These are phyloP conservation scores for Brachypterus glaber DNA, from an alignment of 2,888 invertebrate genomes.

Conservation along the genomic window DNA sequence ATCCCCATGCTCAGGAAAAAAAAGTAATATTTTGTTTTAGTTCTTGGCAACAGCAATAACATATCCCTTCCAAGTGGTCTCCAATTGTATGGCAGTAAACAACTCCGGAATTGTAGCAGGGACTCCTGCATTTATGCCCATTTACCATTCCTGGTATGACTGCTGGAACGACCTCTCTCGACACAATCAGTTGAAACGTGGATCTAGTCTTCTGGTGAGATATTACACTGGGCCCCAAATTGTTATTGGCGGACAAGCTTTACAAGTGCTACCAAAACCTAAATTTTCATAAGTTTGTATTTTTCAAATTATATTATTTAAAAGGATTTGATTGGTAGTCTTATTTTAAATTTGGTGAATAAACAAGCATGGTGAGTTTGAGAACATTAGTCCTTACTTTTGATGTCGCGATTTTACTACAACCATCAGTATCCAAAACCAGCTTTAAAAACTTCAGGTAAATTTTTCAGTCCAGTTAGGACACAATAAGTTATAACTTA, in stretches of 20 bases:
- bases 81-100: conserved; percentile 82
- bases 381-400: too few relatives aligned
- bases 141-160: conserved; percentile 68
- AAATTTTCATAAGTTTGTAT: neutral
- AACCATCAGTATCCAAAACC: too few relatives aligned
- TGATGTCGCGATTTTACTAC: too few relatives aligned
- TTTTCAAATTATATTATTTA: too few relatives aligned
- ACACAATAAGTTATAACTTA: too few relatives aligned
- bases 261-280: conserved; percentile 20
- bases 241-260: conserved; percentile 32
- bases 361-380: too few relatives aligned
- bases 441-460: too few relatives aligned
- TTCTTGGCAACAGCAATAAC: conserved; percentile 75
- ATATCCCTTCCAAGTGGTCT: conserved; percentile 89
- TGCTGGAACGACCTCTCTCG: conserved; percentile 73
- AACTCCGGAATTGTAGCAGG: conserved; percentile 74
- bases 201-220: conserved; percentile 73
- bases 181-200: conserved; percentile 73
- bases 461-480: too few relatives aligned
- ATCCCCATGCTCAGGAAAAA: too few relatives aligned
- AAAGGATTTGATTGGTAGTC: too few relatives aligned
- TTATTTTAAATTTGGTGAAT: too few relatives aligned
- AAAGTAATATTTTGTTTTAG: conserved; percentile 42
- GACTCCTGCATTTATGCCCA: conserved; percentile 74
- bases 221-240: conserved; percentile 51